Evolutionary conservation across 2,797 vertebrate genomes (phyloP).

Genomic region (Sebastes hubbsi): DNA sequence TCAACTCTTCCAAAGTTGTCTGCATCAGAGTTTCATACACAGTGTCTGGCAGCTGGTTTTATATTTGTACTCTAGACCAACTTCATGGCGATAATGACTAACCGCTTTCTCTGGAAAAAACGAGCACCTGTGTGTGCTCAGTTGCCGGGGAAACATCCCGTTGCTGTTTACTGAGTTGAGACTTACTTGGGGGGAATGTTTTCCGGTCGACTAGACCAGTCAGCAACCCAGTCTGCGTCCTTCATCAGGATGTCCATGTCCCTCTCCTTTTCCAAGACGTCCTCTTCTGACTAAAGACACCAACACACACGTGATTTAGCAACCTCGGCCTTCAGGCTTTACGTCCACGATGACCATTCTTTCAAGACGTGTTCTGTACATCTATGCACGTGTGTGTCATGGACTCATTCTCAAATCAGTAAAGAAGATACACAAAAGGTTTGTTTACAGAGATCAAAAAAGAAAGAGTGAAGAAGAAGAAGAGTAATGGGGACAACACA

Average conservation of each 20-base stretch:
- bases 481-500: not conserved
- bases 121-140: slow-evolving; percentile 8
- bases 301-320: slow-evolving; percentile 7
- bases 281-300: slow-evolving; percentile 89
- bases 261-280: slow-evolving; percentile 88
- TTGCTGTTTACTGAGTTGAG: slow-evolving; percentile 29
- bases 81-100: not conserved
- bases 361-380: not conserved
- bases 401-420: not conserved
- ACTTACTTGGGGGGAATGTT: slow-evolving; percentile 96
- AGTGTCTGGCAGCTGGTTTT: not conserved
- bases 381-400: not conserved
- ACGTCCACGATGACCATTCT: not conserved
- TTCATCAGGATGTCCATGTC: slow-evolving; percentile 93
- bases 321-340: not conserved
- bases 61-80: not conserved
- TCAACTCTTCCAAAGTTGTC: not conserved
- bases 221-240: slow-evolving; percentile 94
- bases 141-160: slow-evolving; percentile 24
- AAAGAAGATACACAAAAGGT: not conserved
- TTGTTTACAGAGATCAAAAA: not conserved
- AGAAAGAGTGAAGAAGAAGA: not conserved
- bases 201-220: slow-evolving; percentile 98
- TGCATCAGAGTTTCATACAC: not conserved
- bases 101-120: slow-evolving; percentile 3